Evolutionary conservation across 2,888 invertebrate species (phyloP).

Genomic region (Galeruca laticollis): DNA sequence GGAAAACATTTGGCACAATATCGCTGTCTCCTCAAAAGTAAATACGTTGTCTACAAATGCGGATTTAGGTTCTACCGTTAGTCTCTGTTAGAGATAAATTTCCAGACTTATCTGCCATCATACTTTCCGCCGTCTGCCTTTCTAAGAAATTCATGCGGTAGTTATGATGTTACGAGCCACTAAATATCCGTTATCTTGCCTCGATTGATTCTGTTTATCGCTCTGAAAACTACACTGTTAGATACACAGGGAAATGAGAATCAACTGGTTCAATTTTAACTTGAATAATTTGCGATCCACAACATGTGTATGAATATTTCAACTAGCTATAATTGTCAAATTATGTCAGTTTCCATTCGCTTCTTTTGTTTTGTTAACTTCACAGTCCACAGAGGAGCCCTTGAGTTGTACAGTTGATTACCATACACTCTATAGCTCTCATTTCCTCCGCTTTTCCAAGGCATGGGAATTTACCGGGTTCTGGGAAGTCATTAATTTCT

Average conservation of each 20-base stretch:
- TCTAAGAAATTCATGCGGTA: constrained; percentile 33
- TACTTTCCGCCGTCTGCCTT: constrained; percentile 32
- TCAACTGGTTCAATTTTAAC: not conserved
- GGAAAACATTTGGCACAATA: constrained; percentile 45
- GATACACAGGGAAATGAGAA: not conserved
- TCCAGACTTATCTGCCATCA: constrained; percentile 30
- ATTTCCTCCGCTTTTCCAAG: too few species aligned
- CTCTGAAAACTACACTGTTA: constrained; percentile 5
- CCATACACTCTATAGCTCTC: too few species aligned
- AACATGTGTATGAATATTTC: too few species aligned
- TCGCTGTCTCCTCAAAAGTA: constrained; percentile 32
- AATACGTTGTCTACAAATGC: constrained; percentile 40
- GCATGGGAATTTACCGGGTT: too few species aligned
- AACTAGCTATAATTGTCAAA: not conserved
- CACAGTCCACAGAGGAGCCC: too few species aligned
- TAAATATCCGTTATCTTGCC: constrained; percentile 30
- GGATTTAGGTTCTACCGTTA: constrained; percentile 33
- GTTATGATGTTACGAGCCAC: constrained; percentile 31
- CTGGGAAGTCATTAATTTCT: too few species aligned
- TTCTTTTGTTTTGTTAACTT: too few species aligned
- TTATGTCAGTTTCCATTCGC: too few species aligned
- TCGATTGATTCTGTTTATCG: constrained; percentile 33
- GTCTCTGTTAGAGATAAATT: constrained; percentile 28
- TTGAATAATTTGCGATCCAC: not conserved
- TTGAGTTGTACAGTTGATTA: too few species aligned